Base-by-base conservation (phyloP, 2,797 vertebrate genomes). In the Echeneis naucrates region DNA sequence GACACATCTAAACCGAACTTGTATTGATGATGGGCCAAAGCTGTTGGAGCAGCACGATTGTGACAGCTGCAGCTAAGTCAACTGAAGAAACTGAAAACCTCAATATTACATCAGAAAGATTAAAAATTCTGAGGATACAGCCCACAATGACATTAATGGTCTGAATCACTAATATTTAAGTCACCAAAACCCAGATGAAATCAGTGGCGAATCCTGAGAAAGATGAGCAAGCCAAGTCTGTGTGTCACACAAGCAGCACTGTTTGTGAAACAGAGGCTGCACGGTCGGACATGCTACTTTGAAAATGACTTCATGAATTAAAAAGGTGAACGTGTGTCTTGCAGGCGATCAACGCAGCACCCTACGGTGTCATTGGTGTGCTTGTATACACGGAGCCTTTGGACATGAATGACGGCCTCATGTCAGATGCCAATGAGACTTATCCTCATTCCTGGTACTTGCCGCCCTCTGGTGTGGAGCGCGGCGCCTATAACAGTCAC, bases 361-460 rank as follows among this genome's bases (percentile, higher is more conserved):
- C 87, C 14, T 94, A 94, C 0, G 95, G 96, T 0, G 91, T 96
- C 19, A 2, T 84, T 0, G 96, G 96, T 0, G 90, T 98, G 27
- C 92, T 97, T 6, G 96, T 98, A 12, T 98, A 97, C 86, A 97
- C 96, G 0, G 97, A 98, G 63, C 96, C 97, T 0, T 54, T 66
- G 8, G 96, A 97, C 86, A 96, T 97, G 57, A 97, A 98, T 0
- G 96, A 98, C 0, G 93, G 95, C 4, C 76, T 80, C 63, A 91
- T 91, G 79, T 93, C 87, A 0, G 92, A 95, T 24, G 17, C 0
- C 0, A 90, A 73, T n/a, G 92, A 97, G 81, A 96, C 96, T 0
- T 98, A 96, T 80, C 97, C 97, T 4, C 16, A 96, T 80, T 97
- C 96, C 33, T 98, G 97, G 97, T 93, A 95, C 68, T n/a, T 98